Base-by-base conservation (phyloP, 2,797 vertebrate genomes). In the Tangara arthus region DNA sequence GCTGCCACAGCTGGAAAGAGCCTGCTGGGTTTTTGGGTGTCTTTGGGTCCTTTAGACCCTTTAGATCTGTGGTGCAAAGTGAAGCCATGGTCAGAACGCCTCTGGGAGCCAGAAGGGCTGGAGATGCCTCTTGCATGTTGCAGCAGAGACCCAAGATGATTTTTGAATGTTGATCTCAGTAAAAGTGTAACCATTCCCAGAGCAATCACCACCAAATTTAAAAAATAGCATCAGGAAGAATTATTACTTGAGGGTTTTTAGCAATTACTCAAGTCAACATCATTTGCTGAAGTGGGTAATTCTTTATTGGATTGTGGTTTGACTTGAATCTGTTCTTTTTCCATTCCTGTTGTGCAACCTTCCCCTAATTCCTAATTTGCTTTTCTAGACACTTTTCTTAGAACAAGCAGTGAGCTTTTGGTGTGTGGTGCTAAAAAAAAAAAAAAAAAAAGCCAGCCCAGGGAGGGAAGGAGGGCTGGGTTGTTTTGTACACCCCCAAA, bases 291-390 rank as follows among this genome's bases (percentile, higher is more conserved):
- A 94, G 76, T 46, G 69, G 15, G n/a, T 77, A 86, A 34, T 69
- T 82, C 81, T 92, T 91, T 66, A 72, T 21, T 83, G 72, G 61
- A 39, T 46, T 91, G 66, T 79, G 70, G 73, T 90, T 83, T 91
- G 65, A 89, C 77, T 86, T 60, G 28, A 91, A 66, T 86, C 8
- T 47, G 22, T 78, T 93, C 53, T 92, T 86, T 89, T 53, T 76
- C 73, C 41, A 41, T 75, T 90, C 72, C 55, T 83, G 42, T 93
- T 95, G 79, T 26, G 15, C 89, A 95, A 47, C 57, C 52, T 78
- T 91, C 57, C 52, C 82, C 49, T 72, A 79, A 88, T 79, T 61
- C 72, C 87, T 88, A n/a, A 65, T 90, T 86, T 88, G 70, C 77
- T 94, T 81, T 76, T 86, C 76, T 64, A 78, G 72, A 39, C 4